Evolutionary conservation across 2,113 vertebrate species (phyloP).

Genomic region (Thunnus maccoyii): DNA sequence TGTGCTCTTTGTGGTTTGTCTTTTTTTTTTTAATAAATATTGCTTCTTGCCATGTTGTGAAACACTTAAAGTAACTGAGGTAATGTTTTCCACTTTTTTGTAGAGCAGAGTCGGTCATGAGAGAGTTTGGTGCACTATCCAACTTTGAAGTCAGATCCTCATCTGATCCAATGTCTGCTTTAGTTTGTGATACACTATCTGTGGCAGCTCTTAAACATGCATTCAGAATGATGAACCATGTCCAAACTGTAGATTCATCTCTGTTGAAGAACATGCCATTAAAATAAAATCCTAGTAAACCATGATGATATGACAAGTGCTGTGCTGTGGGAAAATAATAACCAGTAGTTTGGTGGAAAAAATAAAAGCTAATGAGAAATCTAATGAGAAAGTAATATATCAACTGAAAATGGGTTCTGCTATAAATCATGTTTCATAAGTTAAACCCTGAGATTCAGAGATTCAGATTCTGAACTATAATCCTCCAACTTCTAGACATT

Average conservation of each 20-base stretch:
- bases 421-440: conserved; percentile 26
- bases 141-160: conserved; percentile 52
- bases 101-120: conserved; percentile 40
- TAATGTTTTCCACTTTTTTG: conserved; percentile 66
- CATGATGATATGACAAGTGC: background rate
- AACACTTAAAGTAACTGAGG: conserved; percentile 37
- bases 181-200: conserved; percentile 50
- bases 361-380: background rate
- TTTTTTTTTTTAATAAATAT: conserved; percentile 15
- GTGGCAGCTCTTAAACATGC: conserved; percentile 36
- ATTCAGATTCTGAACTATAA: background rate
- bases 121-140: conserved; percentile 28
- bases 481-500: background rate
- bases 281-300: background rate
- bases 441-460: conserved; percentile 6
- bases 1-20: conserved; percentile 29
- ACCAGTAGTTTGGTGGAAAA: background rate
- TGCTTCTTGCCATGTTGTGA: conserved; percentile 30
- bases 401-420: background rate
- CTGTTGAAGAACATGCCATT: background rate
- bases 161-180: conserved; percentile 45
- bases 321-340: background rate
- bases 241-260: conserved; percentile 17
- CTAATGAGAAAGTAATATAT: conserved; percentile 15
- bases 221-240: conserved; percentile 38